Percentiles rank a stretch among this genome's conserved stretches.
Evolutionary conservation across 2,888 invertebrate genomes (phyloP).

Genomic region (Priocnemis perturbator): DNA sequence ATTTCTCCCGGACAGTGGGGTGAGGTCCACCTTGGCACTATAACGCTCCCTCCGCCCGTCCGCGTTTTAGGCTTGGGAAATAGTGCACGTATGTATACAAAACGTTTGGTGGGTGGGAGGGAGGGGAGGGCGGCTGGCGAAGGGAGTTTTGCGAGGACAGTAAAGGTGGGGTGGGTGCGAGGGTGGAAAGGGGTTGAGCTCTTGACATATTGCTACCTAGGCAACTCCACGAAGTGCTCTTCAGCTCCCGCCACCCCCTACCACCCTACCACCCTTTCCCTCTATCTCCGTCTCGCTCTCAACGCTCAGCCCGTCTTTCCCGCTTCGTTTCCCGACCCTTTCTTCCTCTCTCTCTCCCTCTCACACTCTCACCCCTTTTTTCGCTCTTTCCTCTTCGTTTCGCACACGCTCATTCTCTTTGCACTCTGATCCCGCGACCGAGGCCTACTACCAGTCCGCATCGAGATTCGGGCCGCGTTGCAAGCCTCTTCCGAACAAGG

Average conservation of each 20-base stretch:
- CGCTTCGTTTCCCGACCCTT: conserved; percentile 29
- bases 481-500: conserved; percentile 35
- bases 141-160: conserved; percentile 34
- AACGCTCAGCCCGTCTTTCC: conserved; percentile 10
- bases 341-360: conserved; percentile 33
- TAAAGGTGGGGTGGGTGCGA: conserved; percentile 27
- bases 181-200: conserved; percentile 58
- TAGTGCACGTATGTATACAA: conserved; percentile 6
- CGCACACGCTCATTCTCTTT: conserved; percentile 30
- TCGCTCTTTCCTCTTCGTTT: neutral
- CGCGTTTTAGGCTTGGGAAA: conserved; percentile 1
- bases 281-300: conserved; percentile 23
- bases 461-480: conserved; percentile 48
- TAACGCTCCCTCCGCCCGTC: no score
- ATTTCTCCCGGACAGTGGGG: no score
- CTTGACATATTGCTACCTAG: conserved; percentile 74
- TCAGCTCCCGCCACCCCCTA: conserved; percentile 52
- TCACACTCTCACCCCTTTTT: conserved; percentile 13
- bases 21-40: no score
- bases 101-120: neutral
- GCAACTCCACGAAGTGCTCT: conserved; percentile 70
- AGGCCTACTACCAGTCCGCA: conserved; percentile 47
- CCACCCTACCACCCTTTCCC: conserved; percentile 48
- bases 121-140: conserved; percentile 20
- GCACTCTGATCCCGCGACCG: conserved; percentile 40